Conservation (phyloP, 92 coral and sea anemone species). For the Porites rus region DNA sequence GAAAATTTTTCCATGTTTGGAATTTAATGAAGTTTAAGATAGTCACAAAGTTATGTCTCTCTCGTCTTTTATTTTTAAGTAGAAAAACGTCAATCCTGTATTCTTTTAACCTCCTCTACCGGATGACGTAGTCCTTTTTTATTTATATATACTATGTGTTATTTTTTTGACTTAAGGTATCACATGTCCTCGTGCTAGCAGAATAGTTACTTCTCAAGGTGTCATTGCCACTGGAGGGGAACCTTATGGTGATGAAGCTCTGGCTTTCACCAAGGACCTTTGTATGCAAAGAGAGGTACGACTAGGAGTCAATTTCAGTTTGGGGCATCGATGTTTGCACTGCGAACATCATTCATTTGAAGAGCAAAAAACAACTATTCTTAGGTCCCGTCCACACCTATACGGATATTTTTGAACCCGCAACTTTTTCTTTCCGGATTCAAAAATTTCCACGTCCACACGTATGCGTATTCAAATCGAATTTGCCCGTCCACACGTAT, state of each 20-base stretch:
- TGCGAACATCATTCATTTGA: background rate
- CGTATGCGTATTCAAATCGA: too few relatives aligned
- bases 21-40: too few relatives aligned
- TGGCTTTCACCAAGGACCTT: slow-evolving; percentile 80
- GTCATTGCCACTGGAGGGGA: slow-evolving; percentile 88
- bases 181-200: slow-evolving; percentile 91
- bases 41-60: too few relatives aligned
- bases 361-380: background rate
- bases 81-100: too few relatives aligned
- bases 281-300: slow-evolving; percentile 74
- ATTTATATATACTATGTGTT: background rate
- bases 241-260: slow-evolving; percentile 87
- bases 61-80: too few relatives aligned
- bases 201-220: slow-evolving; percentile 83
- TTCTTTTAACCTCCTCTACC: too few relatives aligned
- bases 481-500: too few relatives aligned
- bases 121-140: background rate
- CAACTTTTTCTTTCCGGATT: too few relatives aligned
- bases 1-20: too few relatives aligned
- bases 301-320: background rate
- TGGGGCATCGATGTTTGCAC: background rate
- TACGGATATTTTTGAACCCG: too few relatives aligned
- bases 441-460: too few relatives aligned
- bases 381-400: too few relatives aligned
- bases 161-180: slow-evolving; percentile 60